Base-by-base conservation (phyloP, 2,113 vertebrate species). In the Pelecanoides urinatrix region DNA sequence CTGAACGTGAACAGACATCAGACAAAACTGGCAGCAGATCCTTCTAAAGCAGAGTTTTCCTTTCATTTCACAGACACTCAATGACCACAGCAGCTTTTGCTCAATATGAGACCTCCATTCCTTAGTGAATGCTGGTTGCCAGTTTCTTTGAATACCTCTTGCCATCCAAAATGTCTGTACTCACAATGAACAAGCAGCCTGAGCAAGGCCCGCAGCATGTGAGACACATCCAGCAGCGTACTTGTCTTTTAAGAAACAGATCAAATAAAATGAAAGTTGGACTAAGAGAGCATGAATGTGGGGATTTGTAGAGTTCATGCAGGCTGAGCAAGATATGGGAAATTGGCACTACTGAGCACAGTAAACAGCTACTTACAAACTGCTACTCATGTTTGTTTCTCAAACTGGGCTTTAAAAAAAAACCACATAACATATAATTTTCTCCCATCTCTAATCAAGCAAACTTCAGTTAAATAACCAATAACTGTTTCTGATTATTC, bases 361-460 rank as follows among this genome's bases (percentile, higher is more conserved):
- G 17, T 59, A 62, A 74, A 76, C 11, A 78, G 11, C 27, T 40
- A n/a, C n/a, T n/a, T n/a, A n/a, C n/a, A n/a, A n/a, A n/a, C n/a
- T n/a, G n/a, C n/a, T 59, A 17, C 7, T 76, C 10, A 3, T 18
- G 10, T 15, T 71, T 65, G 27, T 59, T 87, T 82, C 29, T 70
- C 42, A 94, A 83, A 92, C 30, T 42, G 42, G 30, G 6, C 22
- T 76, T 12, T 16, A 52, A 11, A 66, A 78, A 50, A 63, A 47
- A 32, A 9, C 4, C 0, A 10, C 5, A 6, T 8, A 44, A 44
- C 26, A 47, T 0, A 0, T 49, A 14, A 77, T 90, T 84, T 79
- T 77, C 16, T 88, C 11, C 27, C 11, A 36, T 73, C 11, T 96
- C 45, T 76, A 74, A 84, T 72, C 23, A 92, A 70, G 29, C 18